Evolutionary conservation across 2,888 invertebrate species (phyloP).

Genomic region (Yponomeuta cagnagella): DNA sequence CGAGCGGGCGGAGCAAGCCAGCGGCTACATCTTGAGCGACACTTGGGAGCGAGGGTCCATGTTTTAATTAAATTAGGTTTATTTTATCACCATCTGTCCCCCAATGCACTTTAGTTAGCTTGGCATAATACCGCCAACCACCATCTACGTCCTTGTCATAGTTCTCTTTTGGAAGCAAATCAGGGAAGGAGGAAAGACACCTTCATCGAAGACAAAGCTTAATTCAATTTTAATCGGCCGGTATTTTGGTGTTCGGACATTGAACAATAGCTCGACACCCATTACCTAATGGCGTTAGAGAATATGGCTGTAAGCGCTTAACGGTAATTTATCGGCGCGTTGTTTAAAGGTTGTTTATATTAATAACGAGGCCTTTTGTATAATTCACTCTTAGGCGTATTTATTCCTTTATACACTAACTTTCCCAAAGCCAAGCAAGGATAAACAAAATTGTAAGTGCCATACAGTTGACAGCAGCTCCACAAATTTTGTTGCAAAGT

Average conservation of each 20-base stretch:
- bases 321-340: background rate
- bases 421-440: too few species aligned
- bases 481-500: too few species aligned
- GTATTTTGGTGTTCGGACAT: too few species aligned
- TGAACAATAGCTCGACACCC: background rate
- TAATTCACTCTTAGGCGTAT: background rate
- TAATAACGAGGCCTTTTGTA: background rate
- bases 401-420: background rate
- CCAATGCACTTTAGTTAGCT: slow-evolving; percentile 16
- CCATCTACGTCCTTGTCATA: background rate
- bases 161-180: background rate
- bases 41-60: slow-evolving; percentile 23
- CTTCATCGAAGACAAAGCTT: background rate
- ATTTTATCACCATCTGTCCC: slow-evolving; percentile 36
- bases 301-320: background rate
- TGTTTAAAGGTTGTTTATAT: background rate
- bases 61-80: slow-evolving; percentile 33
- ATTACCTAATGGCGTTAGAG: background rate
- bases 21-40: slow-evolving; percentile 1
- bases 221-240: background rate
- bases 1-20: slow-evolving; percentile 18
- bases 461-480: too few species aligned
- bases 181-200: background rate
- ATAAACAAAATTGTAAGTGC: too few species aligned
- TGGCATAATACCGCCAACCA: background rate